Evolutionary conservation across 1,140 invertebrate genomes (phyloP).

Genomic region (Diuraphis noxia): DNA sequence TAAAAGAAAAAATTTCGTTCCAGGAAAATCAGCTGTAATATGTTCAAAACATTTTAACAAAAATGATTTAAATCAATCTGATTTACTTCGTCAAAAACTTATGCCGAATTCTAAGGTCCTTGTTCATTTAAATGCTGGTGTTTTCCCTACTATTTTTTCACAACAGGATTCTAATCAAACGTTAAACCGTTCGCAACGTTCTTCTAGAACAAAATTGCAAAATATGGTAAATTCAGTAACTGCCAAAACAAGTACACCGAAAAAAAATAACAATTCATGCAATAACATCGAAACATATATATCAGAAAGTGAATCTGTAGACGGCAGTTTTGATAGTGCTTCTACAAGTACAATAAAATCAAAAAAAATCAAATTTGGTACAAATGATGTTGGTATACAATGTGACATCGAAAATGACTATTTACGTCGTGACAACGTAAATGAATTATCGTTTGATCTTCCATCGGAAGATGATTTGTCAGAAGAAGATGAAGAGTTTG

Average conservation of each 20-base stretch:
- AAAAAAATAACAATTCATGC: neutral
- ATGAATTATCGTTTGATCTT: neutral
- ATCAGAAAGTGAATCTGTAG: neutral
- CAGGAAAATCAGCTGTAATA: neutral
- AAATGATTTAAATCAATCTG: neutral
- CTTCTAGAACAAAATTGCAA: neutral
- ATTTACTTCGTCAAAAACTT: constrained; percentile 1
- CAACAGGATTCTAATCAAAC: neutral
- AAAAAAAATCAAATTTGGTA: neutral
- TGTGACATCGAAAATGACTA: neutral
- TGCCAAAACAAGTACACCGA: neutral
- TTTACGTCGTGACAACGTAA: neutral
- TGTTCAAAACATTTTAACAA: neutral
- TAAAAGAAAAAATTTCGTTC: neutral
- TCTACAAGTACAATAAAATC: neutral
- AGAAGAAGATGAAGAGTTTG: neutral
- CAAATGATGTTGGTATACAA: neutral
- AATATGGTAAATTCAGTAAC: neutral
- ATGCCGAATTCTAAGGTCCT: neutral
- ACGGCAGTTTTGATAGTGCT: neutral
- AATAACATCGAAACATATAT: neutral
- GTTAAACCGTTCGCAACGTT: neutral
- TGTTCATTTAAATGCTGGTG: neutral
- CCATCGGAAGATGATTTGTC: neutral
- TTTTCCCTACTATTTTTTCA: neutral